Evolutionary conservation across 2,888 invertebrate species (phyloP), one percentile per base, ranked within the genome.

Genomic region (Nineta flava): DNA sequence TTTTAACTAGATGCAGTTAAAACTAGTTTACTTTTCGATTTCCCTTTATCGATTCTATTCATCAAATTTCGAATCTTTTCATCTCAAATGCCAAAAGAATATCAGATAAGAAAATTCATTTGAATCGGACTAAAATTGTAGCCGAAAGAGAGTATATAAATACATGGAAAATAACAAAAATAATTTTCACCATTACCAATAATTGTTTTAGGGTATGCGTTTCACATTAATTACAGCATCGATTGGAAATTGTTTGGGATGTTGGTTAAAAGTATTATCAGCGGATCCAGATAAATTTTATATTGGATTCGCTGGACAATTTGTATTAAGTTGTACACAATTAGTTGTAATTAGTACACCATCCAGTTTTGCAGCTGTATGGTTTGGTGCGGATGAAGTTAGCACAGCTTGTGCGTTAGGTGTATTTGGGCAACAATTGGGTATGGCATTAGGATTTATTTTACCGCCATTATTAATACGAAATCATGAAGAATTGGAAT

Each of bases 341-440:
- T 72, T 81, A n/a, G 75, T 81, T 56, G 71, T 81, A 53, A 66
- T 82, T 21, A 77, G 75, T 16, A 71, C 83, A 42, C 84, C 85
- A 0, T 76, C 83, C 1, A 70, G 71, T 41, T 60, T 85, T 50
- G 80, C 83, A 0, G 80, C 84, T 1, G 74, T 77, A 15, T 83
- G 82, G 82, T 83, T 83, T 62, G 76, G 76, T 9, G 68, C 76
- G 0, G 66, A 73, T 52, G 72, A 81, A 64, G 76, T 79, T 12
- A 71, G 83, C 3, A 77, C 79, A 2, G 84, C 84, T 1, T 82
- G 81, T 56, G 76, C 83, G 42, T 66, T 84, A 16, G 83, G 81
- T 3, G 76, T 85, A 16, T 81, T 84, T 59, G 85, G 85, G 5
- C 79, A 79, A 58, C 83, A 83, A 72, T 62, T 85, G n/a, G 73